Base-by-base conservation (phyloP, 2,888 invertebrate species). In the Lasioglossum marginatum region DNA sequence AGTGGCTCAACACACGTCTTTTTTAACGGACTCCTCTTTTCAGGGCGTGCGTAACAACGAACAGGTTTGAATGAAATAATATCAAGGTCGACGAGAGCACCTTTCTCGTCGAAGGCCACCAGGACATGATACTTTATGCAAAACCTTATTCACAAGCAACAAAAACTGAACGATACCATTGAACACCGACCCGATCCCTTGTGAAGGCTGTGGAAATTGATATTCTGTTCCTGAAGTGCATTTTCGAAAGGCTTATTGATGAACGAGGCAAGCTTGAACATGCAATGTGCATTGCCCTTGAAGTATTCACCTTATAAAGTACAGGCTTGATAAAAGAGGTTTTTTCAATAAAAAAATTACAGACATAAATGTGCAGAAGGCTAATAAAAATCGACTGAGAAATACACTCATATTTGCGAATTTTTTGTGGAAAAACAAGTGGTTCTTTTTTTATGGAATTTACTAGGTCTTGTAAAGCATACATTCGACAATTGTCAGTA, bases 21-120 rank as follows among this genome's bases (percentile, higher is more conserved):
- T 70, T 70, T 63, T 57, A 57, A 63, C 37, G 27, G 60, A 66
- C 57, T 78, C 77, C 81, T 79, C 75, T 88, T 81, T 79, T 75
- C 52, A 63, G 57, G 31, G 37, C 27, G 48, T 31, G 70, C 57
- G 63, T 70, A 45, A 60, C 73, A 57, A 74, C 76, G 83, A 87
- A 84, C 90, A 79, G 87, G 91, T 84, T 87, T 86, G 85, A 86
- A 89, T 87, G 89, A 86, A 89, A 86, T 83, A 81, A 88, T 91
- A 91, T 87, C 91, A 91, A 91, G 92, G 89, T 82, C 87, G 81
- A 83, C 78, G 31, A 77, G 82, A 81, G 81, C 76, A 23, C 88
- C 87, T 91, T 92, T 87, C 87, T 79, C 86, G 70, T 74, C 86
- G 89, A 91, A 92, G 89, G 92, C 82, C 87, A 86, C 60, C 88